Evolutionary conservation across 2,113 vertebrate species (phyloP), one percentile per base, ranked within the genome.

Genomic region (Todiramphus chloris): DNA sequence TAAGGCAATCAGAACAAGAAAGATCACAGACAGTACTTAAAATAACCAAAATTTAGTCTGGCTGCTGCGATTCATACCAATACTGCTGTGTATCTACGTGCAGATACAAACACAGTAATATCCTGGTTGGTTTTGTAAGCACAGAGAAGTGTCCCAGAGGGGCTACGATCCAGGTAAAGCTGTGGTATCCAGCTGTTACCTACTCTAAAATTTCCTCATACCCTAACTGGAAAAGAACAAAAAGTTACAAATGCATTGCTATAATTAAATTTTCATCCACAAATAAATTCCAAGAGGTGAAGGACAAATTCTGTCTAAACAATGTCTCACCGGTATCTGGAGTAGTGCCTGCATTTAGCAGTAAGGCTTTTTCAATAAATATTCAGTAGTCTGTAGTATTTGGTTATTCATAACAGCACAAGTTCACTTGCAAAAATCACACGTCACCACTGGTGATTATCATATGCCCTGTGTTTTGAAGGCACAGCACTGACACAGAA

Each of bases 261-360:
- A 53, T 69, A 89, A 93, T 94, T 80, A 46, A 70, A 46, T 92
- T 88, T 92, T 86, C 89, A 74, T 89, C 68, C 80, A 75, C 72
- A 77, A 89, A 92, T 89, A 89, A 83, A 77, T 77, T 94, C 75
- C n/a, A 88, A 93, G 59, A 73, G 28, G 63, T 88, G 11, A 78
- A 86, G 16, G 55, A 85, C 25, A 50, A 62, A 44, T 78, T 92
- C 44, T 88, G 59, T 69, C 59, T 86, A 83, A 88, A 79, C 89
- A 85, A 66, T 19, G 23, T 85, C 88, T 88, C 86, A 37, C 17
- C 74, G 79, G 76, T 68, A 91, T 87, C 79, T 80, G 79, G 76
- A 89, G 64, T 59, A 55, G 30, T 24, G 72, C 72, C 63, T 73
- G 23, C n/a, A 50, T 37, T 83, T 77, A 19, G 51, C 9, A 92